Evolutionary conservation across 2,888 invertebrate species (phyloP), one percentile per base, ranked within the genome.

Genomic region (Heliconius ethilla): DNA sequence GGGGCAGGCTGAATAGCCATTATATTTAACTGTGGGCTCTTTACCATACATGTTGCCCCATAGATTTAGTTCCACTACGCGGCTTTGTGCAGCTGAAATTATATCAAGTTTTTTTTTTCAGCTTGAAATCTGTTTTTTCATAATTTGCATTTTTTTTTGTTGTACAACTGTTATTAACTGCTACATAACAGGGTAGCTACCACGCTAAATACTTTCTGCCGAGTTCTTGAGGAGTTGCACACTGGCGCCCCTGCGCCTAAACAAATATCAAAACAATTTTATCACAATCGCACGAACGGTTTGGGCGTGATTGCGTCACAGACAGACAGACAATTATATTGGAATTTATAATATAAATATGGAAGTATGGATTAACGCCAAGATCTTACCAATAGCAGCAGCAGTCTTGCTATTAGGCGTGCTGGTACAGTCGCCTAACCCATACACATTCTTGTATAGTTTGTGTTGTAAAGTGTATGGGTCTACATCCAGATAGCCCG

Each of bases 1-100:
- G 0, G 99, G 99, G 89, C 99, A 99, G 0, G 99, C 99, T 0
- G 99, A 97, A 90, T 99, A 99, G 1, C 99, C 99, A 88, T 98
- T 96, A 89, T 99, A 99, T 7, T 84, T 87, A 13, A 89, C 86
- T 0, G 83, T 87, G 0, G 95, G 89, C 0, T 87, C 76, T 81
- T 95, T 95, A 0, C 97, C 97, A 0, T 94, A 88, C 93, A 99
- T 95, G 0, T 95, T 94, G 2, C 95, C 91, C 69, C 91, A 85
- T 76, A 99, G 92, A 89, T 99, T 98, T 25, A 93, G 89, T 79
- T 95, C 96, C 0, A 99, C 92, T 2, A 99, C 96, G 73, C 96
- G 96, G 80, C 96, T 96, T 92, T 99, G 99, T 3, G 96, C 96
- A 81, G 98, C 99, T 98, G 86, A 27, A 79, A 78, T 66, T 0